A percentile compares a stretch with the other conserved stretches of the same genome.
Conservation (phyloP, 2,888 invertebrate species). For the Morpho achilles region DNA sequence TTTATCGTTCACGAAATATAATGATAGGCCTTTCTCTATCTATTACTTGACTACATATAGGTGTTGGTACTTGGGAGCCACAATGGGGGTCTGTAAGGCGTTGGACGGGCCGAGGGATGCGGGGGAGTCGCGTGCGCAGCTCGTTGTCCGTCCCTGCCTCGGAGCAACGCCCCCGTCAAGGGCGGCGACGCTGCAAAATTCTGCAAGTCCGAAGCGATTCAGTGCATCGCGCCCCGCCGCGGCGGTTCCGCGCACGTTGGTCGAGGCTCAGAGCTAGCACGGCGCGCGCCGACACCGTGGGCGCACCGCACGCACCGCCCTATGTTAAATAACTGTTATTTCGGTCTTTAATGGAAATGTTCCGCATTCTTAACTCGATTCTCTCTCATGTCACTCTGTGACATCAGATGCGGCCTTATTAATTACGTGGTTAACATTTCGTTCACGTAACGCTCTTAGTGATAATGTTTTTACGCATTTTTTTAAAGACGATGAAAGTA, state of each 20-base stretch:
- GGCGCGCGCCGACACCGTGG: constrained; percentile 47
- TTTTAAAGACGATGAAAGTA: constrained; percentile 57
- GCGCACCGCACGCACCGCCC: constrained; percentile 56
- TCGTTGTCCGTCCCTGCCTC: constrained; percentile 72
- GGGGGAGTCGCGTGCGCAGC: constrained; percentile 75
- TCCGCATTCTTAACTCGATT: constrained; percentile 68
- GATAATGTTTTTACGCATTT: constrained; percentile 46
- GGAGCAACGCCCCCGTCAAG: constrained; percentile 80
- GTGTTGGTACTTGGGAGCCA: constrained; percentile 13
- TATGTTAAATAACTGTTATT: constrained; percentile 75
- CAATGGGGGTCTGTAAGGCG: constrained; percentile 37
- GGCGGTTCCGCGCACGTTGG: constrained; percentile 72
- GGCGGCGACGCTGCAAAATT: constrained; percentile 79
- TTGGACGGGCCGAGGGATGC: constrained; percentile 46
- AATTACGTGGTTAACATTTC: constrained; percentile 41
- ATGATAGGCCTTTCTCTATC: too few species aligned
- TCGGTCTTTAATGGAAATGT: constrained; percentile 72
- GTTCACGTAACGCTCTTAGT: constrained; percentile 43
- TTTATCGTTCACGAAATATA: too few species aligned
- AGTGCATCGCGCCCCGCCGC: constrained; percentile 78
- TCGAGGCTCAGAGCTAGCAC: constrained; percentile 40
- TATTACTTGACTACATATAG: too few species aligned
- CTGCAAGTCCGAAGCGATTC: constrained; percentile 74
- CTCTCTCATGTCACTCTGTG: constrained; percentile 42
- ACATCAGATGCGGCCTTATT: constrained; percentile 28